Base-by-base conservation (phyloP, 2,797 vertebrate genomes). In the Tolypeutes matacus region DNA sequence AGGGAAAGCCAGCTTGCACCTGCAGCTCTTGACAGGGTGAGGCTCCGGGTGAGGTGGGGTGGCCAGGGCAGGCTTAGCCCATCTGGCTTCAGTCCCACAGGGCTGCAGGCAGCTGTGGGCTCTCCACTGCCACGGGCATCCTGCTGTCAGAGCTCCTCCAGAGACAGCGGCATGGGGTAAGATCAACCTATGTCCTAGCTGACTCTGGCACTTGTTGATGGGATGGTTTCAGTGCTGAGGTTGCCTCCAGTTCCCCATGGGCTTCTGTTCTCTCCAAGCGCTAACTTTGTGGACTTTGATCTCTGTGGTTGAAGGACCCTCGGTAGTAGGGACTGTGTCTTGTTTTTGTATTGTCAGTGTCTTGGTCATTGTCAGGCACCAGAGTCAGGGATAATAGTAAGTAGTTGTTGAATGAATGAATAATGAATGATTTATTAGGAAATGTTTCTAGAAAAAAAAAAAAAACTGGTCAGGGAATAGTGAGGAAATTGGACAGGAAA, bases 391-490 rank as follows among this genome's bases (percentile, higher is more conserved):
- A 62, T 53, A 70, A 42, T 51, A 80, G 29, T 75, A 76, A 88
- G 25, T 70, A n/a, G 90, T 77, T 88, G 73, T 67, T 95, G 46
- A 94, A 72, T 53, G 73, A 90, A 58, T 82, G 23, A 67, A 46
- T 93, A 91, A 76, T 91, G 25, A 94, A 67, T 91, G 56, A 27
- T 89, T 83, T 93, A 87, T 88, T 87, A 65, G 77, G 15, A 91
- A 27, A 34, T 67, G 20, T n/a, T 86, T 31, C 75, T 77, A 36
- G 62, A 46, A 46, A 46, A 46, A 51, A 25, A 60, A 34, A 67
- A 62, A 36, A 42, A 18, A 34, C 29, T 62, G 49, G 11, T 29
- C n/a, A 60, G 65, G 18, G 46, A 42, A 53, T 73, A 42, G n/a
- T 51, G 46, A 58, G 64, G 23, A 36, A 56, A 3, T 72, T 73